Evolutionary conservation across 2,113 vertebrate genomes (phyloP).

Genomic region (Malurus cyaneus): DNA sequence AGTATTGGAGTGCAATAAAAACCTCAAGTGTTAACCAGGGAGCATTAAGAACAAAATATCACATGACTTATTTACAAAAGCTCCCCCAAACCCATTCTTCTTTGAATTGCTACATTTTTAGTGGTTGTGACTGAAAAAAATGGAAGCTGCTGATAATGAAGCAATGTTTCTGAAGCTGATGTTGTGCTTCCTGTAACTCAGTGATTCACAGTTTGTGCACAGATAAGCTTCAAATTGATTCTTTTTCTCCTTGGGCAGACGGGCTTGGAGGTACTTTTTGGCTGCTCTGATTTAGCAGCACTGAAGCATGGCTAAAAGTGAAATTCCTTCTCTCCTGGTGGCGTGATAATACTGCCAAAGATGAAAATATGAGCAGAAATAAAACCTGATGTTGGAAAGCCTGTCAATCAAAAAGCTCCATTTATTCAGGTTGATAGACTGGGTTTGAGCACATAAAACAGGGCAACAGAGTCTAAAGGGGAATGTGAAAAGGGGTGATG

Average conservation of each 20-base stretch:
- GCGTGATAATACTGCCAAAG: background rate
- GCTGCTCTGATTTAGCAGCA: background rate
- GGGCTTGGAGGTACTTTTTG: background rate
- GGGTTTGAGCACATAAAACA: background rate
- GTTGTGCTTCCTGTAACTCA: background rate
- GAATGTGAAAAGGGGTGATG: background rate
- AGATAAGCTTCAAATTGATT: slow-evolving; percentile 17
- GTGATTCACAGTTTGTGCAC: background rate
- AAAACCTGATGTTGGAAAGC: background rate
- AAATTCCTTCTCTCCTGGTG: background rate
- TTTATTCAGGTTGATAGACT: background rate
- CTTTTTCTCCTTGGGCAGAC: background rate
- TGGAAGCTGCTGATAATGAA: background rate
- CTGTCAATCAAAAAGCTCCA: background rate
- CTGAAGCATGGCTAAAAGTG: background rate
- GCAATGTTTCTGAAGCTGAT: background rate
- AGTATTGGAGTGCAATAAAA: background rate
- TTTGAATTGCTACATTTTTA: background rate
- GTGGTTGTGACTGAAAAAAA: background rate
- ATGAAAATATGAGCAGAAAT: background rate
- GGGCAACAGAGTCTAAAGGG: background rate
- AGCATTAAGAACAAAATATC: background rate
- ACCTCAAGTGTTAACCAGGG: background rate
- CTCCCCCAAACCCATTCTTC: background rate
- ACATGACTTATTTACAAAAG: background rate